These are phyloP conservation scores for Meloidogyne floridensis DNA, from an alignment of 1,140 invertebrate genomes.

Conservation along the genomic window DNA sequence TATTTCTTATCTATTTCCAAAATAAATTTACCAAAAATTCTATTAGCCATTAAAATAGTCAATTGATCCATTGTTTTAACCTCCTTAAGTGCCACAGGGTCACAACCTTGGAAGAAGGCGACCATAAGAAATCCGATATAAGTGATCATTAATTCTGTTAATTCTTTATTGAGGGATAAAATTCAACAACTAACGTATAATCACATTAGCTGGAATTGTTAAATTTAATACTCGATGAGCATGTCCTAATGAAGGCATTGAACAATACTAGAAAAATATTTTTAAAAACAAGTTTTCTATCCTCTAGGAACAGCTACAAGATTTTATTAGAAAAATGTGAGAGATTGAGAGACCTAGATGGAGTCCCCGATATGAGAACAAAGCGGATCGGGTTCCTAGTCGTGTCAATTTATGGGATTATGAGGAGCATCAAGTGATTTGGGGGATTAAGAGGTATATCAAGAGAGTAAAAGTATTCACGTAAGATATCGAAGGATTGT, in stretches of 20 bases:
- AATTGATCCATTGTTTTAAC: constrained; percentile 55
- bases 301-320: too few species aligned
- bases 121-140: constrained; percentile 53
- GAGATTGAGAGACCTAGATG: too few species aligned
- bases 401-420: too few species aligned
- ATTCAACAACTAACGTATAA: constrained; percentile 22
- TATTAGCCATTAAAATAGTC: constrained; percentile 47
- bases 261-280: constrained; percentile 37
- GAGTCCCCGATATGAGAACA: too few species aligned
- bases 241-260: constrained; percentile 45
- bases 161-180: constrained; percentile 2
- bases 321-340: too few species aligned
- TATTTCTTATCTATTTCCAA: background rate
- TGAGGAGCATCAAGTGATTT: too few species aligned
- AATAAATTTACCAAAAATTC: constrained; percentile 46
- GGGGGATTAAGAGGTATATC: too few species aligned
- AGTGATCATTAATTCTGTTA: constrained; percentile 37
- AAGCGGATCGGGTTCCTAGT: too few species aligned
- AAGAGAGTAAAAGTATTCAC: too few species aligned
- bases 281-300: background rate
- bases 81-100: constrained; percentile 50
- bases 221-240: constrained; percentile 45
- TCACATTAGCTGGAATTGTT: constrained; percentile 36
- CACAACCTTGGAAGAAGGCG: constrained; percentile 58
- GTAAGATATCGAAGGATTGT: too few species aligned